Percentiles rank a stretch among this genome's conserved stretches.
phyloP scores from a whole-genome alignment of 2,888 invertebrate genomes.

The Eupithecia tripunctaria region DNA sequence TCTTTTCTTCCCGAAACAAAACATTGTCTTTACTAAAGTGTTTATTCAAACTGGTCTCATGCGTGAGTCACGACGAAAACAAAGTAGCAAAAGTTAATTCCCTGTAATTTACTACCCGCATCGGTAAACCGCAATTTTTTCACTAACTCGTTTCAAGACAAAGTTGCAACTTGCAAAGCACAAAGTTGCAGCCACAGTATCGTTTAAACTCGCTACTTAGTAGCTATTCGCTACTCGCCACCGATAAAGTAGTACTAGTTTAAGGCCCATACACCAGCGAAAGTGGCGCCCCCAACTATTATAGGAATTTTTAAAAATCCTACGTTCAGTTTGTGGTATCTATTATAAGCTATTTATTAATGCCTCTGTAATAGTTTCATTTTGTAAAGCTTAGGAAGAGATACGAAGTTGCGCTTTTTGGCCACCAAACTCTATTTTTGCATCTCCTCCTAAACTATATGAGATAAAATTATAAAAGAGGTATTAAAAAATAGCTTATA shows the following conservation, averaged over 20 bases:
- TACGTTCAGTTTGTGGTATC: too few relatives aligned
- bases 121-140: constrained; percentile 5
- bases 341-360: too few relatives aligned
- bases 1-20: background rate
- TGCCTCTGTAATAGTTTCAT: too few relatives aligned
- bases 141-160: background rate
- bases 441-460: too few relatives aligned
- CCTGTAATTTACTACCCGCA: background rate
- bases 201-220: constrained; percentile 2
- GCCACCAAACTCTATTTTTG: too few relatives aligned
- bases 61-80: constrained; percentile 11
- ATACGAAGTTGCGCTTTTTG: constrained; percentile 9
- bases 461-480: too few relatives aligned
- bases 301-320: too few relatives aligned
- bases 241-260: background rate
- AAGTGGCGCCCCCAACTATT: too few relatives aligned
- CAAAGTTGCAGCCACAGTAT: constrained; percentile 12
- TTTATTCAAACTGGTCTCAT: background rate
- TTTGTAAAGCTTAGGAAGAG: too few relatives aligned
- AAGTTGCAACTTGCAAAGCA: constrained; percentile 12
- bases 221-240: constrained; percentile 2
- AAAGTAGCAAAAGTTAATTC: constrained; percentile 1
- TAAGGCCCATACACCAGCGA: too few relatives aligned
- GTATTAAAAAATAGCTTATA: too few relatives aligned
- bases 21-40: background rate